phyloP scores from a whole-genome alignment of 2,888 invertebrate species.

The Tachina grossa region DNA sequence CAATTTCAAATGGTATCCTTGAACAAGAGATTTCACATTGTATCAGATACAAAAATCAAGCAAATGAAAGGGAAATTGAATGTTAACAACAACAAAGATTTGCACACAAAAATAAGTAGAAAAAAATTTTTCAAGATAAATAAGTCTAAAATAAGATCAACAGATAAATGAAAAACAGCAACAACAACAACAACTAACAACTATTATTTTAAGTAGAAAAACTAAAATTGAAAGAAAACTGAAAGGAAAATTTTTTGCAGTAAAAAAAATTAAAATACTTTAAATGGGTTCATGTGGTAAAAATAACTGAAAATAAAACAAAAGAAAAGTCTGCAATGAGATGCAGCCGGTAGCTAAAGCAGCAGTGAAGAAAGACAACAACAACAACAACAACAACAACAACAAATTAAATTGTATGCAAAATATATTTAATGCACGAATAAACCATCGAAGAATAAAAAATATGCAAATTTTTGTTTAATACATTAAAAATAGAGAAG shows the following conservation, averaged over 20 bases:
- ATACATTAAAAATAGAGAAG: slow-evolving; percentile 61
- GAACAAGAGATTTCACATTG: slow-evolving; percentile 59
- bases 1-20: slow-evolving; percentile 62
- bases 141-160: slow-evolving; percentile 63
- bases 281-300: slow-evolving; percentile 51
- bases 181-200: slow-evolving; percentile 3
- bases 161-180: slow-evolving; percentile 48
- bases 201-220: slow-evolving; percentile 16
- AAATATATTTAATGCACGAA: slow-evolving; percentile 74
- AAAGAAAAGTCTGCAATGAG: slow-evolving; percentile 42
- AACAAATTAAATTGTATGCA: slow-evolving; percentile 61
- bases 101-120: slow-evolving; percentile 24
- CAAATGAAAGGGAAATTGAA: slow-evolving; percentile 68
- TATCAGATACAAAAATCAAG: slow-evolving; percentile 49
- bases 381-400: neutral
- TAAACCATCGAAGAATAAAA: slow-evolving; percentile 59
- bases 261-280: slow-evolving; percentile 59
- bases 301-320: slow-evolving; percentile 35
- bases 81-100: slow-evolving; percentile 53
- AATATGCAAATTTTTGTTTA: slow-evolving; percentile 60
- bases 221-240: slow-evolving; percentile 7
- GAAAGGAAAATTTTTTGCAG: slow-evolving; percentile 38
- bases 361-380: slow-evolving; percentile 18
- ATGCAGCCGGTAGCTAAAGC: slow-evolving; percentile 33
- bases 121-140: slow-evolving; percentile 50